Conservation (phyloP, 2,113 vertebrate genomes). For the Xenopus borealis region DNA sequence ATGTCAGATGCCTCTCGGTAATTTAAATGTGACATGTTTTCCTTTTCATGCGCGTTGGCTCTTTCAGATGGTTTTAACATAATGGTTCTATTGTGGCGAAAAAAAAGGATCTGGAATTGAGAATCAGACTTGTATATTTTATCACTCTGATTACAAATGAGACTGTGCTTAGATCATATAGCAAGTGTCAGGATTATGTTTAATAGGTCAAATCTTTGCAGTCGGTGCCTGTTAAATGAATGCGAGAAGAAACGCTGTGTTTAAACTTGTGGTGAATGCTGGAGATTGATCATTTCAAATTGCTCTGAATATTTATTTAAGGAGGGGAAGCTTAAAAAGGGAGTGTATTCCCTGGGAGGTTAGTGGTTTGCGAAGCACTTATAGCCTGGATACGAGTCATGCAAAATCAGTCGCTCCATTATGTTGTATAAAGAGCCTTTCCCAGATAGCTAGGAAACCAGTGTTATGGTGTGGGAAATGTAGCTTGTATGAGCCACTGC, state of each 20-base stretch:
- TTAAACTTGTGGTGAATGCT: no score
- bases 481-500: no score
- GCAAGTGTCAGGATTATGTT: constrained; percentile 12
- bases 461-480: no score
- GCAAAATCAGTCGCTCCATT: no score
- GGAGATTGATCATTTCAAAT: no score
- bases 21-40: constrained; percentile 36
- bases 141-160: constrained; percentile 25
- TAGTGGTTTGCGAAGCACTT: no score
- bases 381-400: no score
- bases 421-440: no score
- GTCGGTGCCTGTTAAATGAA: not conserved
- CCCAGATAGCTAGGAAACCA: no score
- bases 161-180: constrained; percentile 7
- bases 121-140: constrained; percentile 36
- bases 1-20: constrained; percentile 30
- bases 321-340: no score
- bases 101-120: constrained; percentile 17
- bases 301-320: no score
- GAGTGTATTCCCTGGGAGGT: no score
- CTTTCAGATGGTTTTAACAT: constrained; percentile 23
- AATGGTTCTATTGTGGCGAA: constrained; percentile 8
- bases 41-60: constrained; percentile 13
- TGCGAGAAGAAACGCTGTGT: not conserved
- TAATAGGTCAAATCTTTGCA: not conserved